Evolutionary conservation across 2,113 vertebrate genomes (phyloP).

Genomic region (Sander vitreus): DNA sequence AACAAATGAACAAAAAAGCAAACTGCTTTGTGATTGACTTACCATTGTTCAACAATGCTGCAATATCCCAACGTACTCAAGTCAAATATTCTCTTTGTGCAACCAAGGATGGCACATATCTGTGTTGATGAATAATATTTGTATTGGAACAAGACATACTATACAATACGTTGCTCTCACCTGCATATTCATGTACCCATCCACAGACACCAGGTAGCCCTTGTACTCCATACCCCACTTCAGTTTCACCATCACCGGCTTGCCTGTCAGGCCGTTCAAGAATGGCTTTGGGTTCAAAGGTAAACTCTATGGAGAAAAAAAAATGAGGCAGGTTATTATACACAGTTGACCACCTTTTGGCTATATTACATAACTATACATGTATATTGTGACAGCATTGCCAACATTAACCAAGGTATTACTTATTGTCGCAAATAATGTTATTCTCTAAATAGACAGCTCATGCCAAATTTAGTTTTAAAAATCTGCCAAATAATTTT

Average conservation of each 20-base stretch:
- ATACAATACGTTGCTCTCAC: conserved; percentile 64
- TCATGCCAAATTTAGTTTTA: not conserved
- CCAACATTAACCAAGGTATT: not conserved
- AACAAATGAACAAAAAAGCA: not conserved
- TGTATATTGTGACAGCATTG: not conserved
- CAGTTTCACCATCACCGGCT: conserved; percentile 98
- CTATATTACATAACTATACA: not conserved
- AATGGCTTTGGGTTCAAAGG: conserved; percentile 98
- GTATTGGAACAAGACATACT: not conserved
- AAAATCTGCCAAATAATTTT: not conserved
- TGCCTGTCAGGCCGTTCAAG: conserved; percentile 96
- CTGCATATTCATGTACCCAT: conserved; percentile 99
- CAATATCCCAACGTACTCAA: not conserved
- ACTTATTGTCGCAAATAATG: not conserved
- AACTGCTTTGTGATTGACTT: not conserved
- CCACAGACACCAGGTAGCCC: conserved; percentile 97
- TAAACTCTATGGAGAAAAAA: conserved; percentile 87
- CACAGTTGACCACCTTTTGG: not conserved
- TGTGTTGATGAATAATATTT: not conserved
- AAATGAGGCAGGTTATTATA: not conserved
- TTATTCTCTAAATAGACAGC: not conserved
- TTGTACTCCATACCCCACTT: conserved; percentile 99
- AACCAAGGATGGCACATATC: not conserved
- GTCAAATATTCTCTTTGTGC: not conserved
- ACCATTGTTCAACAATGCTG: not conserved